Percentiles rank a stretch among this genome's conserved stretches.
These are phyloP conservation scores for Natrix natrix DNA, from an alignment of 2,797 vertebrate species.

Conservation along the genomic window DNA sequence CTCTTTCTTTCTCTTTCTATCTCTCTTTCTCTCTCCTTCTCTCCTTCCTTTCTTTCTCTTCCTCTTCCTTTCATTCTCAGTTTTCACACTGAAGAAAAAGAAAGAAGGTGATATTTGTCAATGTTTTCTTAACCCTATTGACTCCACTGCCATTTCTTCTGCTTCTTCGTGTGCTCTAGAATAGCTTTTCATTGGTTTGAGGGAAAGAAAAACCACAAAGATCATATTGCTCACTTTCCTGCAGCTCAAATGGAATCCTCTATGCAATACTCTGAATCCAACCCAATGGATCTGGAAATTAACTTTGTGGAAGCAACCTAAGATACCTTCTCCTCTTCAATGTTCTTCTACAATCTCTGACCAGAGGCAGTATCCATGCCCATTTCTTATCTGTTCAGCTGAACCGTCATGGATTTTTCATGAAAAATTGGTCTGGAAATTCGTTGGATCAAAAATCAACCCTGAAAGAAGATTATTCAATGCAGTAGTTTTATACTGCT, in stretches of 20 bases:
- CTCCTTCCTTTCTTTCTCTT: no score
- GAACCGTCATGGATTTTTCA: not conserved
- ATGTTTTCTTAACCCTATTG: no score
- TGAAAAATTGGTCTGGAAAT: not conserved
- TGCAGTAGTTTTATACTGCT: not conserved
- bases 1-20: accelerated
- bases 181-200: not conserved
- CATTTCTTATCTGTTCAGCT: not conserved
- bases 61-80: no score
- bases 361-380: not conserved
- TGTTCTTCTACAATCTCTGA: not conserved
- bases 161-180: not conserved
- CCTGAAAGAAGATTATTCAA: not conserved
- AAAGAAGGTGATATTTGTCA: no score
- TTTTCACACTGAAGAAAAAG: no score
- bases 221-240: not conserved
- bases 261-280: not conserved
- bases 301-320: not conserved
- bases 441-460: not conserved
- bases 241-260: not conserved
- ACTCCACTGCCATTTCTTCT: not conserved
- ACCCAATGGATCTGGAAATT: not conserved
- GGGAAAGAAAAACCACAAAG: not conserved
- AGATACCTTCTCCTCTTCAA: no score
- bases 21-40: no score